A percentile compares a stretch with the other conserved stretches of the same genome.
Evolutionary conservation across 2,797 vertebrate species (phyloP).

Genomic region (Enteromius mattozi): DNA sequence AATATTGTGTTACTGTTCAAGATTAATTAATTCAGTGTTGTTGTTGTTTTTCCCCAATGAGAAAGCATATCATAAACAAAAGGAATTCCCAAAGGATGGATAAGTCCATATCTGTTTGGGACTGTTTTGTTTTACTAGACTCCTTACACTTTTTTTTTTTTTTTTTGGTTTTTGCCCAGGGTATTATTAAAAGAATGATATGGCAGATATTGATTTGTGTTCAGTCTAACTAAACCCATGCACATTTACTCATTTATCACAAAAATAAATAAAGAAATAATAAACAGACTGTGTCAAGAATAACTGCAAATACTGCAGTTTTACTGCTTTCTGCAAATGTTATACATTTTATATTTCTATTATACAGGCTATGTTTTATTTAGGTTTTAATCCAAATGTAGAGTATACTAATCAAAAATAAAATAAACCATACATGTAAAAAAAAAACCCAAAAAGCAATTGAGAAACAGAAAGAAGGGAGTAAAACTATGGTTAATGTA

Average conservation of each 20-base stretch:
- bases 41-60: constrained; percentile 60
- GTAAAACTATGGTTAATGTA: constrained; percentile 1
- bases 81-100: constrained; percentile 62
- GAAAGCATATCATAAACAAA: constrained; percentile 63
- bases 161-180: not conserved
- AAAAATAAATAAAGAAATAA: not conserved
- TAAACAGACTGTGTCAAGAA: not conserved
- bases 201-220: not conserved
- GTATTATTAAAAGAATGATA: not conserved
- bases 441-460: not conserved
- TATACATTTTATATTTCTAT: no score
- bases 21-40: constrained; percentile 61
- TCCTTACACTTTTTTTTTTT: not conserved
- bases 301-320: not conserved
- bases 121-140: constrained; percentile 55
- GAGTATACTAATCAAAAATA: not conserved
- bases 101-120: constrained; percentile 53
- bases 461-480: not conserved
- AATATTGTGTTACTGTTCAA: constrained; percentile 64
- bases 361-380: not conserved
- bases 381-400: not conserved
- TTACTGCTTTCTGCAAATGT: not conserved
- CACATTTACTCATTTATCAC: not conserved
- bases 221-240: not conserved
- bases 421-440: not conserved